Base-by-base conservation (phyloP, 2,888 invertebrate species). In the Poecilobothrus nobilitatus region DNA sequence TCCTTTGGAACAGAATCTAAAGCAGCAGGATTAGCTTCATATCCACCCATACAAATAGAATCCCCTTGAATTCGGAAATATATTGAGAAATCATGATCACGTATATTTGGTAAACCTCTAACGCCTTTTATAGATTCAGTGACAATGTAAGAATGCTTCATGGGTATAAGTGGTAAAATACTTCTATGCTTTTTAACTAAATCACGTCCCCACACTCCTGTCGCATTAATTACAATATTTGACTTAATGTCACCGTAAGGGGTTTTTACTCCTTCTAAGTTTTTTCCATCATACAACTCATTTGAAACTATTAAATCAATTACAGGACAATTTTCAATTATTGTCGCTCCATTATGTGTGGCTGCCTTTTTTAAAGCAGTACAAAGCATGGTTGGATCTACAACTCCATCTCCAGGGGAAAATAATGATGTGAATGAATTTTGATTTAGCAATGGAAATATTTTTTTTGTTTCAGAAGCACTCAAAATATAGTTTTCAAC, bases 71-170 rank as follows among this genome's bases (percentile, higher is more conserved):
- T 86, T 75, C 92, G 88, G 73, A 95, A 88, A 77, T 95, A 95
- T 27, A 94, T 84, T 21, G 88, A 89, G 9, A 87, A 87, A 77
- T 96, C 95, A 75, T 94, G 94, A 80, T 95, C 95, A 63, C 95
- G 83, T 18, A 95, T 84, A 78, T 95, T 95, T 0, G 95, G 95
- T 70, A 89, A 80, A 65, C 88, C 88, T 69, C 89, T 84, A 0
- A 91, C 85, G 72, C 90, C 91, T 0, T 90, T 87, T 18, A 95
- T 89, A 0, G 86, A 84, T 71, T 94, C 92, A 1, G 91, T 90
- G 0, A 95, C 87, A 7, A 95, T 88, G 76, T 95, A 96, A 0
- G 95, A 89, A 78, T 96, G 95, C 76, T 92, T 92, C 86, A 95
- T 91, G 0, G 94, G 89, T 15, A 91, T 83, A 44, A 95, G 74